Conservation (phyloP, 2,797 vertebrate species). For the Champsocephalus esox region DNA sequence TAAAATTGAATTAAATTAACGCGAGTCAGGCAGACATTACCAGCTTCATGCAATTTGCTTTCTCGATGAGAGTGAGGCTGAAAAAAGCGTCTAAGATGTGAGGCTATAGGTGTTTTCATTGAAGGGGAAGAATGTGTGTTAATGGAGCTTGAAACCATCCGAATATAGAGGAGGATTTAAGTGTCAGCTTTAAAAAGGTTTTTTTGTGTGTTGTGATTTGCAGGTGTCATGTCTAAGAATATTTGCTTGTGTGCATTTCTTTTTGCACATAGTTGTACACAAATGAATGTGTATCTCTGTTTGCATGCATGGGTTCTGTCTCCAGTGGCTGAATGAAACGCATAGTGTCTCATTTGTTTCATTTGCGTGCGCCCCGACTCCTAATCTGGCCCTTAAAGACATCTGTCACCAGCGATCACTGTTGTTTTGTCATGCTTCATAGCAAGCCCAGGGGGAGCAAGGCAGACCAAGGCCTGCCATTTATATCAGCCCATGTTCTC, state of each 20-base stretch:
- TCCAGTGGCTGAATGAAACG: slow-evolving; percentile 70
- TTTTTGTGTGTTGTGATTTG: slow-evolving; percentile 50
- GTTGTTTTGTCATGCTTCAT: slow-evolving; percentile 88
- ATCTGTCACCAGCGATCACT: slow-evolving; percentile 88
- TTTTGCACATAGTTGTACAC: slow-evolving; percentile 16
- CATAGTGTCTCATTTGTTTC: slow-evolving; percentile 83
- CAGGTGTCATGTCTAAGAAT: slow-evolving; percentile 61
- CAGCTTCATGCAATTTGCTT: slow-evolving; percentile 44
- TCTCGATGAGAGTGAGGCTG: slow-evolving; percentile 32
- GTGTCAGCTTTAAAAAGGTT: slow-evolving; percentile 44
- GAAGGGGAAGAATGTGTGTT: slow-evolving; percentile 43
- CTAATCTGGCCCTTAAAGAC: slow-evolving; percentile 89
- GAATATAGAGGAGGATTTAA: slow-evolving; percentile 61
- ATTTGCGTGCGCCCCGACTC: slow-evolving; percentile 82
- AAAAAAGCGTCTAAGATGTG: slow-evolving; percentile 18
- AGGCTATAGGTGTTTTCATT: slow-evolving; percentile 45
- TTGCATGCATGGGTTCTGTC: slow-evolving; percentile 47
- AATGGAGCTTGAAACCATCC: slow-evolving; percentile 56
- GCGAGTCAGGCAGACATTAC: slow-evolving; percentile 29
- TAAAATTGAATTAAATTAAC: slow-evolving; percentile 72
- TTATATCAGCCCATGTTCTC: slow-evolving; percentile 83
- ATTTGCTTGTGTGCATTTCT: slow-evolving; percentile 46
- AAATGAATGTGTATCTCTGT: slow-evolving; percentile 11
- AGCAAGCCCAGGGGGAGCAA: slow-evolving; percentile 76
- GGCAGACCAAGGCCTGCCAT: slow-evolving; percentile 84